Evolutionary conservation across 2,888 invertebrate species (phyloP).

Genomic region (Cephus runcator): DNA sequence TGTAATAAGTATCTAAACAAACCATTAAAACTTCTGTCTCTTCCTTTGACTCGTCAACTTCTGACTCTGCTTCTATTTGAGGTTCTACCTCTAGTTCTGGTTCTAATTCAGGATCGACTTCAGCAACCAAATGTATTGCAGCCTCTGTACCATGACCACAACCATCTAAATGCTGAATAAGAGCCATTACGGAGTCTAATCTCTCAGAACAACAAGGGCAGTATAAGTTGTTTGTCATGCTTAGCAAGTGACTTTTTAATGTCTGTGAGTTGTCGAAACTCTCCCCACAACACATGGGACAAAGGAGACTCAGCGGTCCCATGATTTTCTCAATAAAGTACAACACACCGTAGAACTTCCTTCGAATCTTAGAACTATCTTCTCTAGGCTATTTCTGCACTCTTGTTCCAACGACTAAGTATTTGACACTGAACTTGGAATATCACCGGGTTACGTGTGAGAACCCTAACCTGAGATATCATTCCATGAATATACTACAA

Average conservation of each 20-base stretch:
- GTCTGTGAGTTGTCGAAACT: constrained; percentile 70
- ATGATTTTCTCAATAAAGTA: constrained; percentile 52
- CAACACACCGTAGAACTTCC: not conserved
- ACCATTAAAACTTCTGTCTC: constrained; percentile 32
- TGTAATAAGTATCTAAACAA: not conserved
- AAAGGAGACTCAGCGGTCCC: constrained; percentile 68
- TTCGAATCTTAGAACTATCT: not conserved
- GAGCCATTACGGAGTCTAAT: constrained; percentile 68
- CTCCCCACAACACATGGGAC: constrained; percentile 75
- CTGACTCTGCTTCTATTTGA: constrained; percentile 16
- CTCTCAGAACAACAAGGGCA: constrained; percentile 72
- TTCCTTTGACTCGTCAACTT: constrained; percentile 24
- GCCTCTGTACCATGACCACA: constrained; percentile 46
- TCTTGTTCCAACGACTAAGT: too few relatives aligned
- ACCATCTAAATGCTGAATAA: constrained; percentile 71
- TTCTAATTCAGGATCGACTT: constrained; percentile 9
- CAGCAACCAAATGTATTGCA: not conserved
- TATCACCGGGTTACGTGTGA: constrained; percentile 3
- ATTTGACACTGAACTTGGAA: too few relatives aligned
- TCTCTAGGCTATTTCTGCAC: not conserved
- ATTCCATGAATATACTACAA: constrained; percentile 1
- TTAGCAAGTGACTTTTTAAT: constrained; percentile 68
- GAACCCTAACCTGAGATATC: constrained; percentile 22
- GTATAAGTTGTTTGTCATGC: constrained; percentile 70
- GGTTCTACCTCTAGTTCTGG: constrained; percentile 22